These are phyloP conservation scores for Pseudorhiza aurosa DNA, from an alignment of 30 jellyfish, hydroid and myxozoan genomes.

Conservation along the genomic window DNA sequence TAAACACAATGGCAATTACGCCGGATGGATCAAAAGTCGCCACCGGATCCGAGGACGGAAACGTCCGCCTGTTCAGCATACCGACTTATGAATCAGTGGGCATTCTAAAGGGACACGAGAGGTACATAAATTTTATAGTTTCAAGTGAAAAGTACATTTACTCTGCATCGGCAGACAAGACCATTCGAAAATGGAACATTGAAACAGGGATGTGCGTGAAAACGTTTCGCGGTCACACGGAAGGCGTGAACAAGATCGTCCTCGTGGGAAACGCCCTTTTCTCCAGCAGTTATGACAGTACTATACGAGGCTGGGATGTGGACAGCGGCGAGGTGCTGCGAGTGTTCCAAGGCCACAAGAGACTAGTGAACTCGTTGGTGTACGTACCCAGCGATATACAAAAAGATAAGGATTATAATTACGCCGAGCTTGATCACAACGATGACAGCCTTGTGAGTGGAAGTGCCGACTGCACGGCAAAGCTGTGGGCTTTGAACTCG, in stretches of 20 bases:
- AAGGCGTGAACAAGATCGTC: slow-evolving; percentile 79
- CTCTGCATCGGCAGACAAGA: slow-evolving; percentile 93
- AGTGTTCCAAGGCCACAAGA: slow-evolving; percentile 83
- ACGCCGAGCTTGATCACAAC: slow-evolving; percentile 86
- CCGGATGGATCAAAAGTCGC: slow-evolving; percentile 76
- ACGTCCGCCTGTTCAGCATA: slow-evolving; percentile 62
- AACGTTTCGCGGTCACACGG: slow-evolving; percentile 93
- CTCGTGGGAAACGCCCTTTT: slow-evolving; percentile 72
- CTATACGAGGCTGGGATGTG: slow-evolving; percentile 87
- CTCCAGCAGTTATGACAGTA: slow-evolving; percentile 92
- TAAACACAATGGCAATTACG: slow-evolving; percentile 76
- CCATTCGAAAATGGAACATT: slow-evolving; percentile 87
- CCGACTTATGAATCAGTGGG: slow-evolving; percentile 64
- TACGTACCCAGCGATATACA: slow-evolving; percentile 82
- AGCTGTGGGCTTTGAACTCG: slow-evolving; percentile 88
- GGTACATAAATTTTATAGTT: slow-evolving; percentile 76
- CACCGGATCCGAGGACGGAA: slow-evolving; percentile 87
- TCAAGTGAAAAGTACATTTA: slow-evolving; percentile 75
- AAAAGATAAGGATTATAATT: slow-evolving; percentile 73
- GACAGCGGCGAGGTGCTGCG: slow-evolving; percentile 89
- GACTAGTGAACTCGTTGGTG: slow-evolving; percentile 82
- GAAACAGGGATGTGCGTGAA: slow-evolving; percentile 95
- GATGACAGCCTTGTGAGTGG: slow-evolving; percentile 86
- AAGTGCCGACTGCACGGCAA: slow-evolving; percentile 91
- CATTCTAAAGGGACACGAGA: slow-evolving; percentile 87